A percentile compares a stretch with the other conserved stretches of the same genome.
Conservation (phyloP, 2,888 invertebrate species). For the Agrochola lota region DNA sequence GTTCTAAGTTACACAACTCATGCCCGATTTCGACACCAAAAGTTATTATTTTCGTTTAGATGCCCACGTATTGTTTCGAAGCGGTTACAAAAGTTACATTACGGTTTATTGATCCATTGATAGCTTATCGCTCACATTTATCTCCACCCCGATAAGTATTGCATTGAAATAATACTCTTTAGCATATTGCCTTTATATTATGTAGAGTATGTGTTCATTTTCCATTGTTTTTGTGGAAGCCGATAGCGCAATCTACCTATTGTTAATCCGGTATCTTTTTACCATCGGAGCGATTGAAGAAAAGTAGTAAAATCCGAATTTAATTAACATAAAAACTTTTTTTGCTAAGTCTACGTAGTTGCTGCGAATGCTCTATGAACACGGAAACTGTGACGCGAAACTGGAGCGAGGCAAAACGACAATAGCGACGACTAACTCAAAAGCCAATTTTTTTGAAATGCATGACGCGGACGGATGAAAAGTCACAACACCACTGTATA, state of each 20-base stretch:
- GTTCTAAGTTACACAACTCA: slow-evolving; percentile 51
- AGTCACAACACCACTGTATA: slow-evolving; percentile 79
- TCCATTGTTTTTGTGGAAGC: slow-evolving; percentile 55
- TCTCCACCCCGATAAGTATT: slow-evolving; percentile 73
- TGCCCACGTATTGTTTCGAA: slow-evolving; percentile 65
- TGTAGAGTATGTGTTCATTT: slow-evolving; percentile 41
- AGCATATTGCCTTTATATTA: slow-evolving; percentile 57
- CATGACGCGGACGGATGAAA: slow-evolving; percentile 78
- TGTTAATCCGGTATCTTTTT: slow-evolving; percentile 39
- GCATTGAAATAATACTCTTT: slow-evolving; percentile 64
- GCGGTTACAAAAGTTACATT: slow-evolving; percentile 76
- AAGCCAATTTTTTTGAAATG: slow-evolving; percentile 82
- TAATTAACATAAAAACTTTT: slow-evolving; percentile 77
- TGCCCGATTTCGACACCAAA: slow-evolving; percentile 65
- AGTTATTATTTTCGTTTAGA: slow-evolving; percentile 66
- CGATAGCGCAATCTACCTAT: slow-evolving; percentile 45
- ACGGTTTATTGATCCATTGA: slow-evolving; percentile 86
- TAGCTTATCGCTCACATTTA: slow-evolving; percentile 85
- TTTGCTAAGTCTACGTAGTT: slow-evolving; percentile 69
- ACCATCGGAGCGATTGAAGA: slow-evolving; percentile 27
- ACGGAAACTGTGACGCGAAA: slow-evolving; percentile 73
- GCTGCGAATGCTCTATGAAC: slow-evolving; percentile 65
- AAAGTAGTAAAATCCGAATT: slow-evolving; percentile 60
- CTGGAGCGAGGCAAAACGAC: slow-evolving; percentile 79
- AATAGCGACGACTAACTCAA: slow-evolving; percentile 77